These are phyloP conservation scores for Microvelia longipes DNA, from an alignment of 1,140 invertebrate genomes.

Conservation along the genomic window DNA sequence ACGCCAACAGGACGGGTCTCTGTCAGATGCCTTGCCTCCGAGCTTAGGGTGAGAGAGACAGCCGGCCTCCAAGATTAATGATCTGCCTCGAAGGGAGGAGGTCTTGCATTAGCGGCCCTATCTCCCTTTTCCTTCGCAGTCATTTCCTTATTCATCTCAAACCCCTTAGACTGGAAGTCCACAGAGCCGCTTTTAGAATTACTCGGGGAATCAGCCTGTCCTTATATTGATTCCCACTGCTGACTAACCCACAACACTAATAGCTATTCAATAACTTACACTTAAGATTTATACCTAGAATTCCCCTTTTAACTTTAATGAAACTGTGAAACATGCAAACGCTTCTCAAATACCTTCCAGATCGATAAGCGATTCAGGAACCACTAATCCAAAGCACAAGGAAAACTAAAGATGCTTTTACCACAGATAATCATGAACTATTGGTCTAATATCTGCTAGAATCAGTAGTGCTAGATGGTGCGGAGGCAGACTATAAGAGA, in stretches of 20 bases:
- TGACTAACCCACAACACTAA: not conserved
- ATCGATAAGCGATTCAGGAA: no score
- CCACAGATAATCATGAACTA: no score
- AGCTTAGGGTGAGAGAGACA: not conserved
- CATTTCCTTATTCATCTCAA: not conserved
- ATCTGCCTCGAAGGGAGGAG: not conserved
- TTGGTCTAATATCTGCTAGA: no score
- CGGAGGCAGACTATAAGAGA: no score
- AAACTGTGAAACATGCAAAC: no score
- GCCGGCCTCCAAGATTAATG: not conserved
- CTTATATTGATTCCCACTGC: not conserved
- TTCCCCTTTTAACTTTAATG: no score
- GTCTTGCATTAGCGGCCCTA: not conserved
- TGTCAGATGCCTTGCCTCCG: not conserved
- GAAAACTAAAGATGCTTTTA: no score
- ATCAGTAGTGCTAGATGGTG: no score
- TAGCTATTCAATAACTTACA: not conserved
- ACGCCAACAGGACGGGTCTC: not conserved
- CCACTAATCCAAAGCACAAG: no score
- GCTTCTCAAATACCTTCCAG: no score
- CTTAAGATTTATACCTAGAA: not conserved
- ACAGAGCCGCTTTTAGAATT: not conserved
- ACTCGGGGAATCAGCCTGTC: not conserved
- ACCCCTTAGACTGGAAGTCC: not conserved
- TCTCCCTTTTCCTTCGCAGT: not conserved